Conservation (phyloP, 2,113 vertebrate genomes). For the Oncorhynchus tshawytscha region DNA sequence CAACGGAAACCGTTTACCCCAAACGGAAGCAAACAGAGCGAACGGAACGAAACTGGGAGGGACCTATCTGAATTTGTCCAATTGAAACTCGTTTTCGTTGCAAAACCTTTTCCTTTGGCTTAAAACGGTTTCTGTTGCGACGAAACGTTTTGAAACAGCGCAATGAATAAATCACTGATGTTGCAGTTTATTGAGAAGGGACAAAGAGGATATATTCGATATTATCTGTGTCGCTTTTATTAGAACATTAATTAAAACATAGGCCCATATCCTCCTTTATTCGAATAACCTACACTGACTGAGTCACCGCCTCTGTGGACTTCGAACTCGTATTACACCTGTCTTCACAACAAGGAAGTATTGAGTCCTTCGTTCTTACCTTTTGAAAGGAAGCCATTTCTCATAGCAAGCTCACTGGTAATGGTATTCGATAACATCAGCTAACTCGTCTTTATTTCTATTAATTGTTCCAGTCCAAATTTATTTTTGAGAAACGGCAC, state of each 20-base stretch:
- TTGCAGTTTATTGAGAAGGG: not conserved
- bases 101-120: too few species aligned
- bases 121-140: too few species aligned
- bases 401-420: slow-evolving; percentile 19
- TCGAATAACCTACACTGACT: not conserved
- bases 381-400: slow-evolving; percentile 7
- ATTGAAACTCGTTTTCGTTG: too few species aligned
- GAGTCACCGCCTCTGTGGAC: slow-evolving; percentile 34
- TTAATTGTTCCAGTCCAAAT: not conserved
- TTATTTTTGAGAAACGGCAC: not conserved
- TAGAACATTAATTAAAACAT: not conserved
- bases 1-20: too few species aligned
- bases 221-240: not conserved
- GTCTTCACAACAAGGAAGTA: slow-evolving; percentile 67
- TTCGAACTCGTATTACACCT: slow-evolving; percentile 49
- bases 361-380: not conserved
- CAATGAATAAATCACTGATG: not conserved
- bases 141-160: too few species aligned
- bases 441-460: not conserved
- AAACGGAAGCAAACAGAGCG: too few species aligned
- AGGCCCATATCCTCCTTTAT: not conserved
- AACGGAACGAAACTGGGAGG: too few species aligned
- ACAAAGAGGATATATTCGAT: not conserved
- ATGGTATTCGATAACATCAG: not conserved
- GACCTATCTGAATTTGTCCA: too few species aligned